A percentile compares a stretch with the other conserved stretches of the same genome.
phyloP scores from a whole-genome alignment of 1,140 invertebrate species.

The Galleria mellonella region DNA sequence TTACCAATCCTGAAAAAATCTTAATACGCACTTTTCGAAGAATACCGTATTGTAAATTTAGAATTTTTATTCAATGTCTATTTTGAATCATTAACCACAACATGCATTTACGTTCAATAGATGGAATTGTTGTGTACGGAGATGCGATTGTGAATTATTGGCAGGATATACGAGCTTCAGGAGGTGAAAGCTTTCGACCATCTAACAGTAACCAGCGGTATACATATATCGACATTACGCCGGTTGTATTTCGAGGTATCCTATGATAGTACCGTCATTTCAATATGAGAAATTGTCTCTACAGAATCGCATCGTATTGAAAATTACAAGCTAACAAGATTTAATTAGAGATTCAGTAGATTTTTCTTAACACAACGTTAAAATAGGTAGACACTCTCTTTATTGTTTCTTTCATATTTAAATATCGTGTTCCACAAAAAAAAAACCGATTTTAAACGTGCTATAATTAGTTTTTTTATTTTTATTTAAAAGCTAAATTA shows the following conservation, averaged over 20 bases:
- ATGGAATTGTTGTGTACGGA: slow-evolving; percentile 50
- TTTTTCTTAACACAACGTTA: not conserved
- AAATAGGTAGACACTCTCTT: not conserved
- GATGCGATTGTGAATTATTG: slow-evolving; percentile 52
- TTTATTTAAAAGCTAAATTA: too few species aligned
- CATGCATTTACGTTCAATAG: slow-evolving; percentile 25
- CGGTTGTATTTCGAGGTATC: not conserved
- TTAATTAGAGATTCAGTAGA: not conserved
- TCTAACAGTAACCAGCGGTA: slow-evolving; percentile 22
- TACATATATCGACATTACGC: too few species aligned
- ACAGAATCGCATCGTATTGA: too few species aligned
- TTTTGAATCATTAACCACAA: not conserved
- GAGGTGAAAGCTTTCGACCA: slow-evolving; percentile 41
- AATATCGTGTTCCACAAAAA: too few species aligned
- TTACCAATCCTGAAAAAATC: too few species aligned
- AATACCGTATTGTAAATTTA: too few species aligned
- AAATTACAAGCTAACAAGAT: not conserved
- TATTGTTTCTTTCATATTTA: too few species aligned
- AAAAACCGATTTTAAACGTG: too few species aligned
- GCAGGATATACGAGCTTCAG: slow-evolving; percentile 26
- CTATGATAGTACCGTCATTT: not conserved
- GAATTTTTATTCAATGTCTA: too few species aligned
- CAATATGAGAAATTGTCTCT: not conserved
- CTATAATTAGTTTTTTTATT: too few species aligned
- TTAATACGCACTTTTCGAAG: too few species aligned